A percentile compares a stretch with the other conserved stretches of the same genome.
Evolutionary conservation across 2,113 vertebrate genomes (phyloP).

Genomic region (Todiramphus chloris): DNA sequence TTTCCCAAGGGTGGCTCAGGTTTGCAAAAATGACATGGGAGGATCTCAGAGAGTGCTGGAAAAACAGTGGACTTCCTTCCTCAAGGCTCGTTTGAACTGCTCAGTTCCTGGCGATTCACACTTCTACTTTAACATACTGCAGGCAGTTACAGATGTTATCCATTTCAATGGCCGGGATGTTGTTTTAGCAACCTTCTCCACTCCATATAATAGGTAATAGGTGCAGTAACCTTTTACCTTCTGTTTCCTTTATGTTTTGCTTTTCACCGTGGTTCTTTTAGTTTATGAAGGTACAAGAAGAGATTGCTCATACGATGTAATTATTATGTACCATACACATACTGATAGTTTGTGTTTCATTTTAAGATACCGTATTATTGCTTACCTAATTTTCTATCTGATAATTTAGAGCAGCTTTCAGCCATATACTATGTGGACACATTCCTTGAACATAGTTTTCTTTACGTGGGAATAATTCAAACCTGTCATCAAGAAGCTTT

Average conservation of each 20-base stretch:
- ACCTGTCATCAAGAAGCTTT: not conserved
- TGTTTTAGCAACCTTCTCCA: slow-evolving; percentile 97
- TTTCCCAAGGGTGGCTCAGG: slow-evolving; percentile 94
- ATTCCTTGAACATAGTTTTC: not conserved
- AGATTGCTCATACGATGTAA: not conserved
- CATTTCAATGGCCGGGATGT: slow-evolving; percentile 90
- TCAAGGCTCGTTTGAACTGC: slow-evolving; percentile 96
- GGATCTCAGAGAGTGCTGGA: slow-evolving; percentile 96
- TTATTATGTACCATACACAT: not conserved
- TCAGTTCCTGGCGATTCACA: slow-evolving; percentile 98
- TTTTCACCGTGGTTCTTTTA: not conserved
- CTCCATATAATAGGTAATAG: slow-evolving; percentile 95
- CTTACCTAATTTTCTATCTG: not conserved
- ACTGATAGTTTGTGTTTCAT: not conserved
- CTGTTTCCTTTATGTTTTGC: not conserved
- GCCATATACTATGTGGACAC: not conserved
- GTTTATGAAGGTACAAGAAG: not conserved
- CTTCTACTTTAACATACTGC: slow-evolving; percentile 98
- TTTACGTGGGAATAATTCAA: not conserved
- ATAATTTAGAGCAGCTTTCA: not conserved
- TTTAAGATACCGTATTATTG: not conserved
- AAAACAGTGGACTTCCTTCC: slow-evolving; percentile 99
- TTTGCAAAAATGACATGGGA: slow-evolving; percentile 96
- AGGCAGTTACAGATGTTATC: slow-evolving; percentile 94
- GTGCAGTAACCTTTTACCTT: not conserved